Conservation (phyloP, 2,113 vertebrate genomes). For the Microcebus murinus region DNA sequence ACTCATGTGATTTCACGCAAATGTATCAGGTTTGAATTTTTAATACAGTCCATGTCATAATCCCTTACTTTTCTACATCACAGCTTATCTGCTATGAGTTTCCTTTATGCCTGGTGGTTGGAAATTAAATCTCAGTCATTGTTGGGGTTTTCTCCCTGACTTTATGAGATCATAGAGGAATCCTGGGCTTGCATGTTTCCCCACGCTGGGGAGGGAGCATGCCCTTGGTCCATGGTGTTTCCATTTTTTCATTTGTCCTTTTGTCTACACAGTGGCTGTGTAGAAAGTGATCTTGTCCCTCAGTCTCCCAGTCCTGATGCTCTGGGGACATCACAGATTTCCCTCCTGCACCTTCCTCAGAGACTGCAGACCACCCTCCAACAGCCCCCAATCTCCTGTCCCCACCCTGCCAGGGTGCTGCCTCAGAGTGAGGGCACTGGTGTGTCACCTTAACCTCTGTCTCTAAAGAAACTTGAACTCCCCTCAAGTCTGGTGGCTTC, state of each 20-base stretch:
- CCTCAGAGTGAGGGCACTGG: neutral
- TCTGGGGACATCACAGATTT: neutral
- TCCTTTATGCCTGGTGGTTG: neutral
- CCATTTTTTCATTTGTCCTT: neutral
- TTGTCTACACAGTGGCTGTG: neutral
- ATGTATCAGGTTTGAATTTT: neutral
- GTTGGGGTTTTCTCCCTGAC: neutral
- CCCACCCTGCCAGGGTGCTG: neutral
- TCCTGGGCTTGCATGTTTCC: neutral
- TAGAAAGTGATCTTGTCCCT: neutral
- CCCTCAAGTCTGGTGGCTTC: neutral
- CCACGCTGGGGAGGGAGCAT: neutral
- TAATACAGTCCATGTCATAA: neutral
- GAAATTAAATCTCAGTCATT: neutral
- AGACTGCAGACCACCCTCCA: neutral
- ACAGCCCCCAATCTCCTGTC: neutral
- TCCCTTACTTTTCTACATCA: neutral
- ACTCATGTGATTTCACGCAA: neutral
- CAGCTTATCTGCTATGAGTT: neutral
- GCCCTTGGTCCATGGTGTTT: neutral
- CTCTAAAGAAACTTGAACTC: neutral
- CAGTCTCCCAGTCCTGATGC: neutral
- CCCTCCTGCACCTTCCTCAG: neutral
- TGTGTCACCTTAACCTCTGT: neutral
- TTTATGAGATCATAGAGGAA: neutral